Evolutionary conservation across 2,797 vertebrate species (phyloP).

Genomic region (Eurystomus glaucurus): DNA sequence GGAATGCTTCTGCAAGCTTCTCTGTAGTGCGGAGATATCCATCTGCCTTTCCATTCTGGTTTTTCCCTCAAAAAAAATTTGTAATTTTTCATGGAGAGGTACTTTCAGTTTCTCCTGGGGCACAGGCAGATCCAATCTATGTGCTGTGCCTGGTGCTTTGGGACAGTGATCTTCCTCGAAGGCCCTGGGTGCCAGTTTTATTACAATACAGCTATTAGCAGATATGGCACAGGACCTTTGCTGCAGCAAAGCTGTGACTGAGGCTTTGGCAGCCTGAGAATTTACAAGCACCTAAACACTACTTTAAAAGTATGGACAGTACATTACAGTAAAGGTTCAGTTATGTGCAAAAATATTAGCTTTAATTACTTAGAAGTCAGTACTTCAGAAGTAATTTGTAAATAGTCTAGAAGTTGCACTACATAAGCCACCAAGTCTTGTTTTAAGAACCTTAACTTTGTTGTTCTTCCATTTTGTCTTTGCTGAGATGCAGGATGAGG

Average conservation of each 20-base stretch:
- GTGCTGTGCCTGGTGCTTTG: not conserved
- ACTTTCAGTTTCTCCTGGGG: not conserved
- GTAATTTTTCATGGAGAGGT: not conserved
- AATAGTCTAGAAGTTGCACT: not conserved
- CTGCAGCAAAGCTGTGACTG: not conserved
- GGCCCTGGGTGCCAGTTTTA: not conserved
- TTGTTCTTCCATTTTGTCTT: not conserved
- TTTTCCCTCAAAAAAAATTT: not conserved
- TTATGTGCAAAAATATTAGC: not conserved
- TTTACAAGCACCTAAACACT: not conserved
- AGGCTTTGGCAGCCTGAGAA: not conserved
- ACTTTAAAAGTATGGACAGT: not conserved
- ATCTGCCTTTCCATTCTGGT: not conserved
- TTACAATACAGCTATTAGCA: not conserved
- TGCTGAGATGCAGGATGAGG: not conserved
- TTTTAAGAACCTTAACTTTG: not conserved
- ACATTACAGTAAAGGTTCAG: not conserved
- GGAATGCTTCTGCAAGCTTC: fast-evolving
- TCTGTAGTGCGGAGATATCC: not conserved
- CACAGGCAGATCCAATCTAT: fast-evolving
- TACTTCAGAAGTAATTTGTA: not conserved
- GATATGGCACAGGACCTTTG: not conserved
- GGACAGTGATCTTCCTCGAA: not conserved
- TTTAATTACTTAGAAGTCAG: not conserved
- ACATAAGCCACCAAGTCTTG: not conserved